phyloP scores from a whole-genome alignment of 2,113 vertebrate genomes.

The Danionella cerebrum region DNA sequence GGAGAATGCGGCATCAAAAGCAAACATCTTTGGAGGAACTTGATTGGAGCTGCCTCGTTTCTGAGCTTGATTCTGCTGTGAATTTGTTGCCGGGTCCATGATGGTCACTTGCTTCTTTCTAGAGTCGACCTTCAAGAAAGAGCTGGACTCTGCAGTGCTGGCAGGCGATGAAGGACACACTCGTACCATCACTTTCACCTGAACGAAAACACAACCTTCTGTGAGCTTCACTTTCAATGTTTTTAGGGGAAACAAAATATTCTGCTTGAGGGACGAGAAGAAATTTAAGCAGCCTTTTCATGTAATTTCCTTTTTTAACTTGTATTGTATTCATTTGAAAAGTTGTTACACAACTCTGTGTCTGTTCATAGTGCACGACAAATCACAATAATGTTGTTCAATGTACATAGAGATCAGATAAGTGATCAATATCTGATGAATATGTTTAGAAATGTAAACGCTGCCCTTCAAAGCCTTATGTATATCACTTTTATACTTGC shows the following conservation, averaged over 20 bases:
- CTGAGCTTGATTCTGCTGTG: conserved; percentile 68
- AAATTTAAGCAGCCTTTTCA: not conserved
- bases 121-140: conserved; percentile 92
- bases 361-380: no score
- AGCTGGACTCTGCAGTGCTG: conserved; percentile 82
- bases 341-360: no score
- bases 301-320: no score
- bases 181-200: conserved; percentile 98
- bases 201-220: conserved; percentile 5
- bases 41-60: conserved; percentile 79
- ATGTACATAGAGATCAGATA: no score
- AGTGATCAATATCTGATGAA: no score
- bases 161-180: conserved; percentile 76
- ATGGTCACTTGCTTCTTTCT: conserved; percentile 93
- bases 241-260: not conserved
- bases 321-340: no score
- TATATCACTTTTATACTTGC: not conserved
- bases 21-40: conserved; percentile 94
- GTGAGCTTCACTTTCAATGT: not conserved
- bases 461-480: not conserved
- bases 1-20: conserved; percentile 91
- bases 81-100: conserved; percentile 80
- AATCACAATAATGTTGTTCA: no score
- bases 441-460: no score
- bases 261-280: not conserved